phyloP scores from a whole-genome alignment of 1,140 invertebrate species.

The Bombus impatiens region DNA sequence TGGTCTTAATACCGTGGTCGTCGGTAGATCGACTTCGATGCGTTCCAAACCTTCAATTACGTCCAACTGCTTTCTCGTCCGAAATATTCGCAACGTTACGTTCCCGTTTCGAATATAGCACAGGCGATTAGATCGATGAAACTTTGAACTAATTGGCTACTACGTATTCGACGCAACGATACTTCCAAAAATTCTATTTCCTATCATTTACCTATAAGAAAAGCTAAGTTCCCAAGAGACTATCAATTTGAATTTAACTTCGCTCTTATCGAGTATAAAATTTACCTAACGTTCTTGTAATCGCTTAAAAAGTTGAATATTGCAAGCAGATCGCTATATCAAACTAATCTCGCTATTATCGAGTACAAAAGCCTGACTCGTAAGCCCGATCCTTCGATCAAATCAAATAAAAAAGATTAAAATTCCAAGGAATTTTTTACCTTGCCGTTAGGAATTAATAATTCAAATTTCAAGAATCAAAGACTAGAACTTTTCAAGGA shows the following conservation, averaged over 20 bases:
- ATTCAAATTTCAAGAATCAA: not conserved
- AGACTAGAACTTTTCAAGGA: not conserved
- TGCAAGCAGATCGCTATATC: not conserved
- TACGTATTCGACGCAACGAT: not conserved
- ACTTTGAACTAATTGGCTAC: not conserved
- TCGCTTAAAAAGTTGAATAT: no score
- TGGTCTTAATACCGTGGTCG: slow-evolving; percentile 20
- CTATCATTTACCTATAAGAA: not conserved
- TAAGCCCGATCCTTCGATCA: no score
- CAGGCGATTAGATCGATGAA: not conserved
- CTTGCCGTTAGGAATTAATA: not conserved
- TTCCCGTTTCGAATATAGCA: not conserved
- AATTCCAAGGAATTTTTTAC: no score
- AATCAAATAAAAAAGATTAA: no score
- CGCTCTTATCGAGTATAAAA: rapidly evolving
- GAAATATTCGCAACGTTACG: not conserved
- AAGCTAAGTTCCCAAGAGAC: no score
- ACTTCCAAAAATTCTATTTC: not conserved
- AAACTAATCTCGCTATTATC: not conserved
- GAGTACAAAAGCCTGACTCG: not conserved
- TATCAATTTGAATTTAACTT: not conserved
- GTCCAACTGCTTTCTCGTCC: not conserved
- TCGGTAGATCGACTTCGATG: not conserved
- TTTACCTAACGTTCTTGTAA: not conserved
- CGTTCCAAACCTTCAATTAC: slow-evolving; percentile 4